Evolutionary conservation across 2,113 vertebrate genomes (phyloP), one percentile per base, ranked within the genome.

Genomic region (Craseonycteris thonglongyai): DNA sequence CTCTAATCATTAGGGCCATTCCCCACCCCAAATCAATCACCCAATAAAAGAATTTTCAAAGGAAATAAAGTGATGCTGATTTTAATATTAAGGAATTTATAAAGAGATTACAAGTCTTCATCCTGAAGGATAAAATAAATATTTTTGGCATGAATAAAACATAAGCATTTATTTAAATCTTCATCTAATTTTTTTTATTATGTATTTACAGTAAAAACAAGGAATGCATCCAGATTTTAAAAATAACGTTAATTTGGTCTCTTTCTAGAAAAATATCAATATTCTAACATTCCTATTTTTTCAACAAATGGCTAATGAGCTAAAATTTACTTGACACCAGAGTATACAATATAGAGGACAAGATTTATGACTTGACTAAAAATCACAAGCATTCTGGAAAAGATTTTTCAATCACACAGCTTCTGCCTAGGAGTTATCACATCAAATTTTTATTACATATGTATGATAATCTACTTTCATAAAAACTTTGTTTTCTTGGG

Each of bases 131-230:
- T 13, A 95, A 88, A 81, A 92, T 22, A 35, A 71, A 30, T 75
- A 80, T 33, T 87, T 90, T 74, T 71, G 72, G 38, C 30, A 90
- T 90, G 85, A 94, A 91, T 96, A 96, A 93, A 92, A 88, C 30
- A 72, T 22, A 80, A 63, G 38, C n/a, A 75, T 85, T 88, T 85
- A 89, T 56, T 96, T 85, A 35, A 66, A 65, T 90, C 76, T 92
- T 74, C 47, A 58, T 56, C 33, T 91, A 63, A 63, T 59, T 90
- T 42, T 93, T 93, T 96, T 79, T n/a, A 45, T 87, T 63, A 89
- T 30, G 14, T 21, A 87, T 75, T 91, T 76, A 59, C 58, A 68
- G 93, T 83, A 74, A 90, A 95, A 81, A 80, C 47, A 40, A 78
- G 5, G 16, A 68, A 2, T 65, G n/a, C 6, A 91, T 28, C 33